Evolutionary conservation across 2,888 invertebrate species (phyloP), one percentile per base, ranked within the genome.

Genomic region (Ptilodon capucinus): DNA sequence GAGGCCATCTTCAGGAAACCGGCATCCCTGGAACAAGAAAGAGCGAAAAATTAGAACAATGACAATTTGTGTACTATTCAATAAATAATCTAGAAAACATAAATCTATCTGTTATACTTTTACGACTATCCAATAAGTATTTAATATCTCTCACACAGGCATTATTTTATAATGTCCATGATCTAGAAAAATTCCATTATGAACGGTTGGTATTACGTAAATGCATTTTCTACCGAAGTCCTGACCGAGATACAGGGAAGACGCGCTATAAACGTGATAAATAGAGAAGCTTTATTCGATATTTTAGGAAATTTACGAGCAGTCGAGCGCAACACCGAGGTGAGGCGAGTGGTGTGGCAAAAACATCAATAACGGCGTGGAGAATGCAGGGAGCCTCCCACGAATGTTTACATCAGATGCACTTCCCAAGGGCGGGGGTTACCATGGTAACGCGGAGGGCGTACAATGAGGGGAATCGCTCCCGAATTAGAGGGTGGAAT

Each of bases 1-100:
- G 97, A 96, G 94, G 96, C 97, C 97, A 97, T 97, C 94, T 95
- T 96, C 95, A 95, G 92, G 95, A 94, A 94, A 94, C 95, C 95
- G 93, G 95, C 95, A 95, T 95, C 95, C 95, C 95, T 95, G 93
- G 30, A 93, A 94, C 87, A 91, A 91, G 64, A 77, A 74, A 40
- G 83, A 28, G 28, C 28, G n/a, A 28, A 28, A 28, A 28, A n/a
- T 3, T 8, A 23, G 5, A 7, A 5, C 11, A 28, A 11, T 11
- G 9, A 28, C 11, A n/a, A 11, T n/a, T n/a, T n/a, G n/a, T n/a
- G n/a, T 0, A 21, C 21, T 6, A 21, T 21, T 6, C 7, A 6
- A 21, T 6, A 21, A 21, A 21, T 11, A 23, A 40, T 19, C 18
- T 28, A 19, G 11, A 39, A 11, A 39, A 11, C 19, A 40, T 13